A percentile compares a stretch with the other conserved stretches of the same genome.
Evolutionary conservation across 2,888 invertebrate species (phyloP).

Genomic region (Coleophora deauratella): DNA sequence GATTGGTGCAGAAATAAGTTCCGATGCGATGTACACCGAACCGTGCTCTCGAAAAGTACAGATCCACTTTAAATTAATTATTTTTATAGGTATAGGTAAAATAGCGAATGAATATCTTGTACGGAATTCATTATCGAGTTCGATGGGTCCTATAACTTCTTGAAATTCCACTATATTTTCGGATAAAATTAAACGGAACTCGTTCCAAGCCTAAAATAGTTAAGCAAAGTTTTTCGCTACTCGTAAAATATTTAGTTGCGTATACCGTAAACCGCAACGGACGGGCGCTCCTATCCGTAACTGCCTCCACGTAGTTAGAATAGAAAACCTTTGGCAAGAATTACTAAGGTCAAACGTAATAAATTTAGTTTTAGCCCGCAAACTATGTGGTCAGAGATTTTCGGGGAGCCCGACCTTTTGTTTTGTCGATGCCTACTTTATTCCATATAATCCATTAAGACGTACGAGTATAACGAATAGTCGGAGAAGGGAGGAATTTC

Average conservation of each 20-base stretch:
- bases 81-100: no score
- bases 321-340: conserved; percentile 65
- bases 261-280: conserved; percentile 53
- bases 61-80: no score
- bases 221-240: conserved; percentile 57
- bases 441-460: conserved; percentile 69
- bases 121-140: not conserved
- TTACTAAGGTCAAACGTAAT: conserved; percentile 71
- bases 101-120: no score
- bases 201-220: conserved; percentile 23
- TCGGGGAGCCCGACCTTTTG: conserved; percentile 58
- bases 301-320: conserved; percentile 57
- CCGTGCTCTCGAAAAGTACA: conserved; percentile 20
- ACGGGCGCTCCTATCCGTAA: conserved; percentile 55
- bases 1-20: conserved; percentile 52
- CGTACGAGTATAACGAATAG: conserved; percentile 58
- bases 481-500: conserved; percentile 53
- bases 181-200: conserved; percentile 40
- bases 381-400: conserved; percentile 68
- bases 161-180: conserved; percentile 25
- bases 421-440: conserved; percentile 68
- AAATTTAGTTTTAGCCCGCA: conserved; percentile 69
- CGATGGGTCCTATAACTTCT: conserved; percentile 1
- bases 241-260: conserved; percentile 65
- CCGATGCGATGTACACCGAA: conserved; percentile 37